A percentile compares a stretch with the other conserved stretches of the same genome.
Evolutionary conservation across 2,797 vertebrate species (phyloP).

Genomic region (Meriones psammophilus): DNA sequence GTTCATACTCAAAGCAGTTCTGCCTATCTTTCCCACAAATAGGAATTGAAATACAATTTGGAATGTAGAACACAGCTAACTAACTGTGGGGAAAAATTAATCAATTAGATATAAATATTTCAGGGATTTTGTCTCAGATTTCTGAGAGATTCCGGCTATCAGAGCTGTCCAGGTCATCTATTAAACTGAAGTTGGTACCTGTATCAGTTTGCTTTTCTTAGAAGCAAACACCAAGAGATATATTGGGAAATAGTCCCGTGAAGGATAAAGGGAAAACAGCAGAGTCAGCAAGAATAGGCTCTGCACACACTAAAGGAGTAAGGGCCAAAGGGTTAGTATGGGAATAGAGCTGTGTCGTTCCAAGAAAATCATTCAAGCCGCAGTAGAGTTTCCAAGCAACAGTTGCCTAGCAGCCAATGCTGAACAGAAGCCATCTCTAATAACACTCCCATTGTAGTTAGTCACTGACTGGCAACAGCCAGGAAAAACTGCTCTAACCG

Average conservation of each 20-base stretch:
- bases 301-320: neutral
- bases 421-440: neutral
- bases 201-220: neutral
- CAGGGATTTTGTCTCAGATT: neutral
- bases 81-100: neutral
- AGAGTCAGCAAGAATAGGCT: neutral
- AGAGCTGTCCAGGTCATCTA: neutral
- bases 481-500: neutral
- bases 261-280: neutral
- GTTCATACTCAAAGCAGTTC: neutral
- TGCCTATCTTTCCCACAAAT: neutral
- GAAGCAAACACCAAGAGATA: neutral
- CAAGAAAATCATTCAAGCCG: neutral
- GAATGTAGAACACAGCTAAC: neutral
- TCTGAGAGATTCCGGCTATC: neutral
- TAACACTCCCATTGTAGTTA: neutral
- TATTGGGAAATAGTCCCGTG: neutral
- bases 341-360: neutral
- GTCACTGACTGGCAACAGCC: neutral
- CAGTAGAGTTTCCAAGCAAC: neutral
- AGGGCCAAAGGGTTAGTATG: neutral
- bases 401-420: neutral
- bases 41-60: neutral
- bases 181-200: neutral
- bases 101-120: constrained; percentile 17